Evolutionary conservation across 2,888 invertebrate species (phyloP), one percentile per base, ranked within the genome.

Genomic region (Microdon myrmicae): DNA sequence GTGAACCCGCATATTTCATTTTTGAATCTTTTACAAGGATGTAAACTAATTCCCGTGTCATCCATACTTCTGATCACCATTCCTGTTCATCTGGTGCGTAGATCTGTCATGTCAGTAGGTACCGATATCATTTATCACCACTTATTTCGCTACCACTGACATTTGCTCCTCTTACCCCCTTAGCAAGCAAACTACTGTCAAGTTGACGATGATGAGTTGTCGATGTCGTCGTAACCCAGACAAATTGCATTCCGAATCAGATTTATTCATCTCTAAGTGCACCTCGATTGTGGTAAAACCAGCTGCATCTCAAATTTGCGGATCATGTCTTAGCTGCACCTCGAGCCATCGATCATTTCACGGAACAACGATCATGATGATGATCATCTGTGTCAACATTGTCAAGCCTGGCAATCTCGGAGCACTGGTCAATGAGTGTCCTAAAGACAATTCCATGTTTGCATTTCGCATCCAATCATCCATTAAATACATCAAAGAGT

Each of bases 391-490:
- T 13, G 22, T 34, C 20, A 9, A 29, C 29, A 10, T 25, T 28
- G 9, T 45, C 19, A 14, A 39, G 16, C 4, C 12, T 12, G 20
- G 10, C 35, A 35, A 56, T 39, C 31, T 20, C 43, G 25, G 35
- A 37, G 37, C 19, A 20, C 29, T 29, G 44, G 35, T n/a, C 37
- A 25, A 28, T 44, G 61, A 55, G 56, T 53, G 43, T 64, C 51
- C 56, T 64, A 64, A 64, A 64, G 64, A 64, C 58, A 64, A 58
- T 64, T 64, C 64, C 64, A 58, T 64, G 64, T 64, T 64, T 51
- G 58, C 64, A 58, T 64, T 55, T 64, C 64, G 64, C 64, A 64
- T 53, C 64, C 64, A 64, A 64, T 64, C 64, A 64, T 64, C 64
- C 64, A 64, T 64, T 64, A 64, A 58, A 64, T 64, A 64, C 64